Conservation (phyloP, 2,113 vertebrate species). For the Circaetus gallicus region DNA sequence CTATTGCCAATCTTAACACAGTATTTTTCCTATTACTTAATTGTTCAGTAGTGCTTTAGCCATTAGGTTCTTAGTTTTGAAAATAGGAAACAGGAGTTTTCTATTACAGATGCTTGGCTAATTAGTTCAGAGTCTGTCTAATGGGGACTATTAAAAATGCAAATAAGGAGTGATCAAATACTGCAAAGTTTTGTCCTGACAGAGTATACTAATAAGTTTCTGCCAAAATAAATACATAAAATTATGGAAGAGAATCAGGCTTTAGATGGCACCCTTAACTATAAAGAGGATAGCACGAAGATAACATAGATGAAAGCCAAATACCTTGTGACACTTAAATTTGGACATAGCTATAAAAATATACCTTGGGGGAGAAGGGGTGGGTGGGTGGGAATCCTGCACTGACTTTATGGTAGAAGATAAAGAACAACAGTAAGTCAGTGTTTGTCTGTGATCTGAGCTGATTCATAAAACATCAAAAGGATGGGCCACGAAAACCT, state of each 20-base stretch:
- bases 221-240: constrained; percentile 9
- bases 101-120: constrained; percentile 76
- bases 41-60: constrained; percentile 73
- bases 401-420: not conserved
- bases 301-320: not conserved
- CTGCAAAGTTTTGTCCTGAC: constrained; percentile 75
- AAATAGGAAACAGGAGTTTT: constrained; percentile 75
- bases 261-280: constrained; percentile 9
- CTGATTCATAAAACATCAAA: not conserved
- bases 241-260: not conserved
- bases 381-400: not conserved
- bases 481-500: not conserved
- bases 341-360: not conserved
- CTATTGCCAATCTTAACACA: constrained; percentile 67
- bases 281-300: not conserved
- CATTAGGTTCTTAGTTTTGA: constrained; percentile 77
- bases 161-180: constrained; percentile 79
- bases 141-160: constrained; percentile 79
- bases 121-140: constrained; percentile 79
- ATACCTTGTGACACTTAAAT: not conserved
- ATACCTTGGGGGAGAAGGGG: not conserved
- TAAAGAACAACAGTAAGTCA: not conserved
- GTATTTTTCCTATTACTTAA: constrained; percentile 81
- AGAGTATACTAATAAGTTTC: constrained; percentile 65
- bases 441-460: not conserved